phyloP scores from a whole-genome alignment of 2,888 invertebrate species.

The Pristionchus exspectatus region DNA sequence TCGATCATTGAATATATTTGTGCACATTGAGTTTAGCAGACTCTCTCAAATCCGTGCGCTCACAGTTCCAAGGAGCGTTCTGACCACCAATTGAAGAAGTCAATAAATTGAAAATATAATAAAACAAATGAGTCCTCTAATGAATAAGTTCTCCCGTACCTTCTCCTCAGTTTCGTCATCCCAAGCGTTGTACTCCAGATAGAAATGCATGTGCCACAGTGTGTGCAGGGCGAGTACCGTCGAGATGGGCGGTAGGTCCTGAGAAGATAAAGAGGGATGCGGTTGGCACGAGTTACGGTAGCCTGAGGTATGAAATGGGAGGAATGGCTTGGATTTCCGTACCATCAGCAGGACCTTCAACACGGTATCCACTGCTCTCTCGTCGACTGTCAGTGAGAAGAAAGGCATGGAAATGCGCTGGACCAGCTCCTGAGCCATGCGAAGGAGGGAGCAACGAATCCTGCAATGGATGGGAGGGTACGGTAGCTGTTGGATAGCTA shows the following conservation, averaged over 20 bases:
- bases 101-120: too few species aligned
- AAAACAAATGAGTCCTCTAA: background rate
- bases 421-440: background rate
- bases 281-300: background rate
- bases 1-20: too few species aligned
- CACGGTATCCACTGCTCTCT: background rate
- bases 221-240: background rate
- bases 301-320: background rate
- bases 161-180: background rate
- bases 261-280: background rate
- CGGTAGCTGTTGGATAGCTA: background rate
- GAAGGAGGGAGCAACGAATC: background rate
- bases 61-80: too few species aligned
- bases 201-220: background rate
- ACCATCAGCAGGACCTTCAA: background rate
- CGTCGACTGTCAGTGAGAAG: background rate
- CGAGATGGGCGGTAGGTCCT: background rate
- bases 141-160: background rate
- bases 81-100: too few species aligned
- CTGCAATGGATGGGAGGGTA: background rate
- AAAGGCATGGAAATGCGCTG: background rate
- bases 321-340: background rate
- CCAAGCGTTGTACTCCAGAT: background rate
- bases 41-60: too few species aligned
- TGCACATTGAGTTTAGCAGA: background rate